These are phyloP conservation scores for Seira sanloemensis DNA, from an alignment of 2,888 invertebrate species.

Conservation along the genomic window DNA sequence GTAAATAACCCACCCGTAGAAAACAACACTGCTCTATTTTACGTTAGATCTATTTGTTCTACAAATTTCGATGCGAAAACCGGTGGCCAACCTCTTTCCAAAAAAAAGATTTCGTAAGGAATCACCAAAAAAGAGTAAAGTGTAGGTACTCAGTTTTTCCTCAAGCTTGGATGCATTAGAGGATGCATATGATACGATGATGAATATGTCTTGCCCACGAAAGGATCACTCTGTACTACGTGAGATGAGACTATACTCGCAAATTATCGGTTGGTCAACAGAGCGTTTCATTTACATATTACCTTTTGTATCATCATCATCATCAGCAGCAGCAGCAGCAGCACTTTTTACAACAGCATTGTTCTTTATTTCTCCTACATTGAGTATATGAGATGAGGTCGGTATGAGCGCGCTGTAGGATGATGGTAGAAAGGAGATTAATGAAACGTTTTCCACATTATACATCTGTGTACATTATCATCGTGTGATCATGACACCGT, in stretches of 20 bases:
- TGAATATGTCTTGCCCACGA: too few species aligned
- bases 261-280: slow-evolving; percentile 66
- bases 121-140: too few species aligned
- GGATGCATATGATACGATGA: too few species aligned
- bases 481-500: background rate
- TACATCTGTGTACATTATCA: background rate
- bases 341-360: background rate
- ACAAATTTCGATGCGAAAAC: too few species aligned
- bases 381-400: background rate
- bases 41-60: too few species aligned
- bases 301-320: slow-evolving; percentile 39
- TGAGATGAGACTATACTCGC: slow-evolving; percentile 22
- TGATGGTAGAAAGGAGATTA: slow-evolving; percentile 19
- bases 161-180: too few species aligned
- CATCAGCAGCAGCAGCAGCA: background rate
- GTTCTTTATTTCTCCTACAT: slow-evolving; percentile 5
- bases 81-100: too few species aligned
- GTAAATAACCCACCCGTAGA: too few species aligned
- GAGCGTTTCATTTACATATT: slow-evolving; percentile 63
- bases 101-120: too few species aligned
- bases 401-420: background rate
- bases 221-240: slow-evolving; percentile 10
- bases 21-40: too few species aligned
- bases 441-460: slow-evolving; percentile 40
- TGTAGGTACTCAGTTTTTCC: too few species aligned